Conservation (phyloP, 37 sponge, comb jelly and placozoan species). For the Oscarella lobularis region DNA sequence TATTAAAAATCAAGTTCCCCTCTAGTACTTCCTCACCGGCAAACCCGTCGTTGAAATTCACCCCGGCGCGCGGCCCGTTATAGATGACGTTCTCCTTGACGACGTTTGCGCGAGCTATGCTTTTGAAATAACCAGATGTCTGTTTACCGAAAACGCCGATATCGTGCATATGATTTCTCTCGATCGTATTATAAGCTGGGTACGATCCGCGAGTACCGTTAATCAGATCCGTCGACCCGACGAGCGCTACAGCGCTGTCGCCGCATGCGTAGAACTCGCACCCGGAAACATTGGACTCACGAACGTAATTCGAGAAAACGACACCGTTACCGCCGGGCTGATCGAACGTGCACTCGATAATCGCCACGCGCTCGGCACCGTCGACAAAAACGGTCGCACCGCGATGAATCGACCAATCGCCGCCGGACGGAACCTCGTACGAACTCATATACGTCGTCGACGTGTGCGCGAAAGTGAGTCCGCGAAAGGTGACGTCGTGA, state of each 20-base stretch:
- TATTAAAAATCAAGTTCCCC: constrained; percentile 34
- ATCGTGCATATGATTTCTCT: constrained; percentile 35
- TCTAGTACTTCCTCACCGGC: constrained; percentile 24
- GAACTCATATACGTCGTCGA: constrained; percentile 26
- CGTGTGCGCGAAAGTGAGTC: constrained; percentile 33
- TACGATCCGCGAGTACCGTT: constrained; percentile 32
- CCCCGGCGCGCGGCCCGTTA: constrained; percentile 44
- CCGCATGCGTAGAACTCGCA: constrained; percentile 45
- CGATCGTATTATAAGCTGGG: constrained; percentile 23
- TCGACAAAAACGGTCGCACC: constrained; percentile 30
- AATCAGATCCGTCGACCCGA: constrained; percentile 28
- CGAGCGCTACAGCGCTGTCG: constrained; percentile 50
- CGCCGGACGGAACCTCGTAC: constrained; percentile 45
- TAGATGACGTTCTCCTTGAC: constrained; percentile 27
- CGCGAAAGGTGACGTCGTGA: neutral
- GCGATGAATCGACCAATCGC: constrained; percentile 42
- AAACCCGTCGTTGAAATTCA: constrained; percentile 55
- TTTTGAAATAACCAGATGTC: constrained; percentile 20
- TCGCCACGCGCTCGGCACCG: constrained; percentile 13
- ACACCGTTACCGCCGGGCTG: constrained; percentile 37
- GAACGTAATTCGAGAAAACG: constrained; percentile 25
- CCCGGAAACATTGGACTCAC: constrained; percentile 15
- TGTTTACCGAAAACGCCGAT: constrained; percentile 48
- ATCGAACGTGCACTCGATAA: constrained; percentile 26
- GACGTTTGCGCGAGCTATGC: constrained; percentile 18